phyloP scores from a whole-genome alignment of 2,797 vertebrate species.

The Xiphorhynchus erythropygius region DNA sequence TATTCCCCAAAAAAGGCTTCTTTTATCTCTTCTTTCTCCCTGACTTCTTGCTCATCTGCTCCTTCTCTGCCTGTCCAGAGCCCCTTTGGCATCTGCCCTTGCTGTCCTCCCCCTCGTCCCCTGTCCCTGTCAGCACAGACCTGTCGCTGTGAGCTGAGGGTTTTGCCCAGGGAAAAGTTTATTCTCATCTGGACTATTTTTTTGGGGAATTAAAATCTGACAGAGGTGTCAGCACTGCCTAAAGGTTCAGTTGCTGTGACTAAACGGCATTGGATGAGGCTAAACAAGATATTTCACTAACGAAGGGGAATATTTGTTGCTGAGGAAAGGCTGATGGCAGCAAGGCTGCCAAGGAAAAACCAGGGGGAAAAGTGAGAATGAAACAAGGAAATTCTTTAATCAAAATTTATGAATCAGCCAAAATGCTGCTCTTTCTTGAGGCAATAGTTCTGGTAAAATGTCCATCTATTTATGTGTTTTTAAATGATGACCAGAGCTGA shows the following conservation, averaged over 20 bases:
- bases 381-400: neutral
- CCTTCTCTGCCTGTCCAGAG: neutral
- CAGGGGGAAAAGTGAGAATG: neutral
- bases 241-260: neutral
- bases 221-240: neutral
- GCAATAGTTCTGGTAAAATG: neutral
- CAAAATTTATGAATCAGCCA: neutral
- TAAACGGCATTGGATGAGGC: neutral
- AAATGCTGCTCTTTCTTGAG: neutral
- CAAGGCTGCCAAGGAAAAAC: neutral
- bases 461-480: neutral
- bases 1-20: neutral
- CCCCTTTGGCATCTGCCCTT: neutral
- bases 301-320: neutral
- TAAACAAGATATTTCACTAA: neutral
- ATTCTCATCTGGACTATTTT: neutral
- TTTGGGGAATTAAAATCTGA: neutral
- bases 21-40: neutral
- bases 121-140: accelerated
- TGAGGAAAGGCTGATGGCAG: neutral
- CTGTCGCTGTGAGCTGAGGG: accelerated
- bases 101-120: neutral
- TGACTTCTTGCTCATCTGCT: neutral
- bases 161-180: neutral
- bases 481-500: neutral